Conservation (phyloP, 2,888 invertebrate genomes). For the Monopis laevigella region DNA sequence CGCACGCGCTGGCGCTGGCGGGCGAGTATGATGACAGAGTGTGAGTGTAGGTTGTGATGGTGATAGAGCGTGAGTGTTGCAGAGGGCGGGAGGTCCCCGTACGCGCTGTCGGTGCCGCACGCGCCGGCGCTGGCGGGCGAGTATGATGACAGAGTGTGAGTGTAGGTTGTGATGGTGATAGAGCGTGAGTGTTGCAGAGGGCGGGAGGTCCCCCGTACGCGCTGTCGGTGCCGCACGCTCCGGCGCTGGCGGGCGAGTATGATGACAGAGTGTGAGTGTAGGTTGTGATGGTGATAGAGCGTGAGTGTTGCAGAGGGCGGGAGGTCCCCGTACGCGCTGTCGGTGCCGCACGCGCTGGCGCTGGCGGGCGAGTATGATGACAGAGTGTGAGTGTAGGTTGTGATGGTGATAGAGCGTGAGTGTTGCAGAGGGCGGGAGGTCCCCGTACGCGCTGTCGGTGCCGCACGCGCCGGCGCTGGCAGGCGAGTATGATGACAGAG, state of each 20-base stretch:
- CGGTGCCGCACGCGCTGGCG: slow-evolving; percentile 85
- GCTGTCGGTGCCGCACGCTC: too few relatives aligned
- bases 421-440: slow-evolving; percentile 52
- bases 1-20: too few relatives aligned
- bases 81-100: slow-evolving; percentile 53
- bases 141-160: slow-evolving; percentile 81
- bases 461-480: slow-evolving; percentile 88
- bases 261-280: too few relatives aligned
- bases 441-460: slow-evolving; percentile 69
- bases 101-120: slow-evolving; percentile 79
- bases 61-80: too few relatives aligned
- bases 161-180: slow-evolving; percentile 91
- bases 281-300: too few relatives aligned
- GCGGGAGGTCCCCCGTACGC: too few relatives aligned
- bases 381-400: slow-evolving; percentile 87
- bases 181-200: slow-evolving; percentile 83
- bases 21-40: too few relatives aligned
- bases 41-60: too few relatives aligned
- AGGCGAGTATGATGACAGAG: slow-evolving; percentile 73
- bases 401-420: slow-evolving; percentile 88
- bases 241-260: too few relatives aligned
- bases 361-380: slow-evolving; percentile 80
- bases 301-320: slow-evolving; percentile 43
- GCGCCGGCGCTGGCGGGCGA: slow-evolving; percentile 82
- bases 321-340: slow-evolving; percentile 64